phyloP scores from a whole-genome alignment of 64 coral and sea anemone species.

The Pocillopora damicornis region DNA sequence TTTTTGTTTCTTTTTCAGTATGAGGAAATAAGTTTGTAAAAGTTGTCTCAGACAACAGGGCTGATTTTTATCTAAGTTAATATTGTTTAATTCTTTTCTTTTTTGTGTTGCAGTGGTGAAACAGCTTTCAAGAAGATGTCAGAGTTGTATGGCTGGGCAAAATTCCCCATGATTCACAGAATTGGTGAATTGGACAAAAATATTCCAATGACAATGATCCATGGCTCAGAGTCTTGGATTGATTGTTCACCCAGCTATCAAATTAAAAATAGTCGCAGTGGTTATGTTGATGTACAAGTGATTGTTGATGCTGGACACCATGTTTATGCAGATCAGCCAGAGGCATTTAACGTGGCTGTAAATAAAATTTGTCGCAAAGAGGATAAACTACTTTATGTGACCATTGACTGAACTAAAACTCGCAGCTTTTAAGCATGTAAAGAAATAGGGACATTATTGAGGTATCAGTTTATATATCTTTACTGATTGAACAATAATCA shows the following conservation, averaged over 20 bases:
- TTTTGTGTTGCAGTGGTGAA: constrained; percentile 71
- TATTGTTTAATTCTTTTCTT: background rate
- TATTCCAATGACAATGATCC: constrained; percentile 80
- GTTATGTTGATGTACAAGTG: constrained; percentile 54
- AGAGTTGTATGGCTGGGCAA: constrained; percentile 87
- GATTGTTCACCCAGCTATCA: constrained; percentile 35
- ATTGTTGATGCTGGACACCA: constrained; percentile 86
- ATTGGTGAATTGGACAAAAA: constrained; percentile 50
- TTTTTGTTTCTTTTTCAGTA: too few species aligned
- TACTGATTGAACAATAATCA: too few species aligned
- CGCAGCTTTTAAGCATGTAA: background rate
- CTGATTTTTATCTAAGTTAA: background rate
- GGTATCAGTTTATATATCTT: too few species aligned
- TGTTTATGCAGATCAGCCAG: constrained; percentile 86
- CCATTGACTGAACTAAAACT: background rate
- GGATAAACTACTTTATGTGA: constrained; percentile 12
- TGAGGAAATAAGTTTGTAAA: too few species aligned
- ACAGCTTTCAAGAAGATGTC: constrained; percentile 87
- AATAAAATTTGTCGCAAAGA: constrained; percentile 50
- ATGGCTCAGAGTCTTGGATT: constrained; percentile 84
- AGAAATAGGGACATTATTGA: background rate
- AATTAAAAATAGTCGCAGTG: constrained; percentile 43
- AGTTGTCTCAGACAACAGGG: background rate
- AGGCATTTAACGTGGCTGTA: constrained; percentile 68
- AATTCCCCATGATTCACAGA: constrained; percentile 89